These are phyloP conservation scores for Urocolius indicus DNA, from an alignment of 2,113 vertebrate species.

Conservation along the genomic window DNA sequence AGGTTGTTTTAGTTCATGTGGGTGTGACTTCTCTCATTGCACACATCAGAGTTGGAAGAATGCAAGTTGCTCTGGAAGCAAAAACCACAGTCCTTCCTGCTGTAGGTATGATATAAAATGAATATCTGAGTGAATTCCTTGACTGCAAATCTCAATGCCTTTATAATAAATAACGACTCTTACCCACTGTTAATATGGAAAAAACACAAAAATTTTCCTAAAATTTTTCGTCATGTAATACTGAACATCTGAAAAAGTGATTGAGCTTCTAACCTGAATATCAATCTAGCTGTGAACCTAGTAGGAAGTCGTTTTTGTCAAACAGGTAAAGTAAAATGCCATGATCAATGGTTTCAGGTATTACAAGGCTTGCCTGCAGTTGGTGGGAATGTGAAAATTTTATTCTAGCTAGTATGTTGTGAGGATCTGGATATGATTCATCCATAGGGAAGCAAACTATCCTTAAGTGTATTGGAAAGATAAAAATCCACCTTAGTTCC, in stretches of 20 bases:
- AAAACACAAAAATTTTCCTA: background rate
- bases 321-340: background rate
- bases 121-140: background rate
- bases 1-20: slow-evolving; percentile 83
- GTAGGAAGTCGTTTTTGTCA: background rate
- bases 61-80: slow-evolving; percentile 86
- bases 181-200: background rate
- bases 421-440: background rate
- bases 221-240: background rate
- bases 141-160: background rate
- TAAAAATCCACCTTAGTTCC: background rate
- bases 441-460: background rate
- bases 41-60: slow-evolving; percentile 83
- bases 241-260: background rate
- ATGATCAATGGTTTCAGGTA: background rate
- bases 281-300: background rate
- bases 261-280: background rate
- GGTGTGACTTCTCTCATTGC: slow-evolving; percentile 85
- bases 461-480: background rate
- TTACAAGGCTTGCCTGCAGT: background rate
- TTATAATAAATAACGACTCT: background rate
- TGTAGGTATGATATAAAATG: slow-evolving; percentile 69
- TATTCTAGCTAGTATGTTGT: background rate
- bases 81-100: slow-evolving; percentile 83
- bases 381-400: background rate